Conservation (phyloP, 2,888 invertebrate genomes). For the Pasiphila rectangulata region DNA sequence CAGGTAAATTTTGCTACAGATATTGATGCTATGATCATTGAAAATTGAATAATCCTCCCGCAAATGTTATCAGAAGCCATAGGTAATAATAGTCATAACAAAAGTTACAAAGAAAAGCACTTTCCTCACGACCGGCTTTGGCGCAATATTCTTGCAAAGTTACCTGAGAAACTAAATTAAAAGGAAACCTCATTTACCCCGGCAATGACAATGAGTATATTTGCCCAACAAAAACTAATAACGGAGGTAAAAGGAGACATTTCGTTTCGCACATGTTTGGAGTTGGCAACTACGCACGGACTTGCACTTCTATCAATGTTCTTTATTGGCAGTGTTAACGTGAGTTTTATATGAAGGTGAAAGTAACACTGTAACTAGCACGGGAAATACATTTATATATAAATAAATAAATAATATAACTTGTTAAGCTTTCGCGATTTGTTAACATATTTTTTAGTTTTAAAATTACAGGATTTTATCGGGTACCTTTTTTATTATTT, state of each 20-base stretch:
- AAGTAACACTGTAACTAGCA: no score
- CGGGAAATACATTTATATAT: no score
- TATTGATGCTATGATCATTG: no score
- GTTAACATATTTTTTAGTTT: no score
- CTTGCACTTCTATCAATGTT: slow-evolving; percentile 6
- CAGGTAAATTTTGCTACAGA: no score
- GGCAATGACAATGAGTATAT: slow-evolving; percentile 46
- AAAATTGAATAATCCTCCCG: slow-evolving; percentile 1
- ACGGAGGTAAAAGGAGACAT: slow-evolving; percentile 49
- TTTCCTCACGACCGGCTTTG: slow-evolving; percentile 19
- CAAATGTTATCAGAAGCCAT: slow-evolving; percentile 5
- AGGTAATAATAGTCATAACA: slow-evolving; percentile 6
- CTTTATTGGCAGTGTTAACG: slow-evolving; percentile 8
- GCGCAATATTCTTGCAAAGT: slow-evolving; percentile 27
- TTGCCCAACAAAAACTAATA: slow-evolving; percentile 52
- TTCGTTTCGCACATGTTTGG: slow-evolving; percentile 48
- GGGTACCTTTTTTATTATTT: no score
- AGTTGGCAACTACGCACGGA: slow-evolving; percentile 31
- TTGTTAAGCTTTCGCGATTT: no score
- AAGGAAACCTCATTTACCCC: slow-evolving; percentile 33
- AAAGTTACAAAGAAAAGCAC: slow-evolving; percentile 18
- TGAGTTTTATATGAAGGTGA: slow-evolving; percentile 25
- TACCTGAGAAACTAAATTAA: slow-evolving; percentile 42
- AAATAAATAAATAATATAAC: no score
- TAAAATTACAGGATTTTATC: no score